Evolutionary conservation across 2,888 invertebrate genomes (phyloP), one percentile per base, ranked within the genome.

Genomic region (Hyppa rectilinea): DNA sequence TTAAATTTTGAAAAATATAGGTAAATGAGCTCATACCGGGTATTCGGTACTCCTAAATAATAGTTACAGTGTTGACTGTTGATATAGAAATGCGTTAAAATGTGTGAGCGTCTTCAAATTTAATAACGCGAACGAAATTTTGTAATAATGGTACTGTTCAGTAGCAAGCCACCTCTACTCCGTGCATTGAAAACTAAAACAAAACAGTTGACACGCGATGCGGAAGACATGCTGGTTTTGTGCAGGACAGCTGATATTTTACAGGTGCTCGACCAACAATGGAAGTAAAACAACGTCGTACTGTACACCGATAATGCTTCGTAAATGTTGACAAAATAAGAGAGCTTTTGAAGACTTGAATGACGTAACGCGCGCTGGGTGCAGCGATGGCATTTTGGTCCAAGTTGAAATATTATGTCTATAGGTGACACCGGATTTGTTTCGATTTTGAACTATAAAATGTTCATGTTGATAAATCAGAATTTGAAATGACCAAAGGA

Each of bases 131-230:
- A 60, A 60, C 5, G 17, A 58, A 52, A 10, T 52, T 2, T 5
- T 29, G 20, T 20, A 31, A 14, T 20, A 7, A 12, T 58, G 47
- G 1, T 45, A 31, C n/a, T 29, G 26, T 29, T n/a, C 23, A 45
- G 20, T 79, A 20, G 55, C 14, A 20, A 36, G 29, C 20, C 43
- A 50, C 29, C 60, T 6, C 4, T 65, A 62, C 31, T 47, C 26
- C 29, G 14, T 29, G 56, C 10, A 26, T 50, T 66, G 61, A 67
- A 73, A 73, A 64, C 50, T 67, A 36, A 74, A 79, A 67, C 66
- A 67, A 63, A 72, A 40, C 45, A 45, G 45, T 38, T 56, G 2
- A 9, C 31, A 47, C 38, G 53, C 17, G 29, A 50, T 10, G 20
- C 17, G 49, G 79, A 62, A 55, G 23, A 58, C 66, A 63, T 63